Conservation (phyloP, 2,888 invertebrate species). For the Clanis bilineata region DNA sequence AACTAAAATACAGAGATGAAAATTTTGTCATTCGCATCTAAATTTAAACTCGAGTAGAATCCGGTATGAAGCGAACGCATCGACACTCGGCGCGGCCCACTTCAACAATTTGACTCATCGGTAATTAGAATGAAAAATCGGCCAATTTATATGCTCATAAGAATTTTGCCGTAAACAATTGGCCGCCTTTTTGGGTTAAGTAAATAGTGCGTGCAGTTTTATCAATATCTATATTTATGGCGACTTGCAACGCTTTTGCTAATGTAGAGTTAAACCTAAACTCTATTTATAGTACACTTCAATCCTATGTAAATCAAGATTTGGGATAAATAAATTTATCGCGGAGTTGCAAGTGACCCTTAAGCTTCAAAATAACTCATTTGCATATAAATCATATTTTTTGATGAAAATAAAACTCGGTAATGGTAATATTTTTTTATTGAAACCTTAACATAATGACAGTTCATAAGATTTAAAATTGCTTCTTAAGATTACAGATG, state of each 20-base stretch:
- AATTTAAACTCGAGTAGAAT: constrained; percentile 58
- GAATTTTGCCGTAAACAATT: constrained; percentile 31
- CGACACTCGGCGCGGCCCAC: constrained; percentile 34
- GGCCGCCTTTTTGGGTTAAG: background rate
- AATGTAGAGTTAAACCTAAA: no score
- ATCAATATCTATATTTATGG: background rate
- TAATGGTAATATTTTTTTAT: background rate
- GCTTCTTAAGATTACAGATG: constrained; percentile 15
- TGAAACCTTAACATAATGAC: background rate
- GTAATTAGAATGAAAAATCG: constrained; percentile 49
- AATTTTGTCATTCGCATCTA: constrained; percentile 70
- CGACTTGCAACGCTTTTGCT: no score
- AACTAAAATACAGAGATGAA: constrained; percentile 30
- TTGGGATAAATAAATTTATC: no score
- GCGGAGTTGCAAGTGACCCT: no score
- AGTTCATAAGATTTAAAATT: background rate
- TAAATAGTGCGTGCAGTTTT: background rate
- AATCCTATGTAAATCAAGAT: no score
- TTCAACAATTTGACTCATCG: constrained; percentile 48
- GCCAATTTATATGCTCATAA: constrained; percentile 33
- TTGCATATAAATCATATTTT: no score
- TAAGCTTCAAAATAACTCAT: no score
- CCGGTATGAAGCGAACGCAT: constrained; percentile 37
- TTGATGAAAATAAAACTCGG: background rate
- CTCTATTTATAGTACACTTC: no score